These are phyloP conservation scores for Diadumene lineata DNA, from an alignment of 92 coral and sea anemone species.

Conservation along the genomic window DNA sequence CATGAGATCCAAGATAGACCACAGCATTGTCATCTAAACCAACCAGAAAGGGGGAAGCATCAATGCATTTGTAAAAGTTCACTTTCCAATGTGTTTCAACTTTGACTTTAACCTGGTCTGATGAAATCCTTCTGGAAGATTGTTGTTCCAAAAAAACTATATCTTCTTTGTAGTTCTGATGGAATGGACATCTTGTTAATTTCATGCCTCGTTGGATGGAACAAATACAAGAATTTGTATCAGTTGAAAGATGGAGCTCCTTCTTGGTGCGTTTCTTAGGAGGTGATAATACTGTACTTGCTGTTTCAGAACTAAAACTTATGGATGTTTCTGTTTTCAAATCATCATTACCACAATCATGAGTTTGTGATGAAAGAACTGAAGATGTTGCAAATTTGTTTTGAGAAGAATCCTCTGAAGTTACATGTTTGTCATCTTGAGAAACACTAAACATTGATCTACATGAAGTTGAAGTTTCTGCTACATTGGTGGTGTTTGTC, in stretches of 20 bases:
- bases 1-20: constrained; percentile 90
- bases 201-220: constrained; percentile 76
- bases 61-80: constrained; percentile 77
- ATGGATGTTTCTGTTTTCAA: too few species aligned
- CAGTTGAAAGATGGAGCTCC: neutral
- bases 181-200: constrained; percentile 41
- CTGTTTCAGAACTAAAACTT: too few species aligned
- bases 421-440: neutral
- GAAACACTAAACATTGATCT: neutral
- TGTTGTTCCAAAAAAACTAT: neutral
- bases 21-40: constrained; percentile 36
- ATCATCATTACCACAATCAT: too few species aligned
- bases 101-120: neutral
- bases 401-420: too few species aligned
- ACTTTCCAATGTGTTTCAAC: constrained; percentile 64
- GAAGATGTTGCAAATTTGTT: too few species aligned
- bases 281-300: neutral
- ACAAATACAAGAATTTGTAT: constrained; percentile 53
- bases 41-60: constrained; percentile 93
- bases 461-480: neutral
- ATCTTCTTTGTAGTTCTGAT: constrained; percentile 16
- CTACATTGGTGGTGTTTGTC: neutral
- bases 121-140: neutral
- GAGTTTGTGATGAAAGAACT: too few species aligned
- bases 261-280: neutral